Evolutionary conservation across 2,797 vertebrate genomes (phyloP).

Genomic region (Dendrocincla fuliginosa): DNA sequence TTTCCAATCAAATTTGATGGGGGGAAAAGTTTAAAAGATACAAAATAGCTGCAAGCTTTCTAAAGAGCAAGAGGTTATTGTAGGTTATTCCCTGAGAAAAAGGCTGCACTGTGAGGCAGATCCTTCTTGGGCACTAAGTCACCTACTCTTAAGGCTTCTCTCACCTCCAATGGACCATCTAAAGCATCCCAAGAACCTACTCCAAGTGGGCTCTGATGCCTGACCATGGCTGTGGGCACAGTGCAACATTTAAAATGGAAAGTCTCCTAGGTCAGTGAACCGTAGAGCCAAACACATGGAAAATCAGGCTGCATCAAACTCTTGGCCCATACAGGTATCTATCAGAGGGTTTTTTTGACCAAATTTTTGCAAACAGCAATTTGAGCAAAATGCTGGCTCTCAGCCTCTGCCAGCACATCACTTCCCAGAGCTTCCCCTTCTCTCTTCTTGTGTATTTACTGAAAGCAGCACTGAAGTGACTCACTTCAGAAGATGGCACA

Average conservation of each 20-base stretch:
- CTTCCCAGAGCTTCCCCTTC: background rate
- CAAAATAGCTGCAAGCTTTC: background rate
- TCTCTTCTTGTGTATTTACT: background rate
- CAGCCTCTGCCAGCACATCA: background rate
- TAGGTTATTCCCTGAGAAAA: background rate
- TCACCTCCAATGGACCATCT: background rate
- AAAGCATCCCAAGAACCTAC: background rate
- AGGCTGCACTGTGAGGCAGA: background rate
- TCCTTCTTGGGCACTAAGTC: background rate
- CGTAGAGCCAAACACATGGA: fast-evolving
- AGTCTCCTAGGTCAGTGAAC: background rate
- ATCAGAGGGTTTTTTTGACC: no score
- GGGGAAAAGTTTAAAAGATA: background rate
- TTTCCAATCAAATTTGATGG: background rate
- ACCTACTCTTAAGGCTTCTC: background rate
- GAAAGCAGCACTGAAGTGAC: background rate
- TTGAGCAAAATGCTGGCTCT: background rate
- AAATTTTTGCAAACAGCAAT: background rate
- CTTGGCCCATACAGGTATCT: background rate
- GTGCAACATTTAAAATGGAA: background rate
- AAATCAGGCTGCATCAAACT: background rate
- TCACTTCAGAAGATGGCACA: background rate
- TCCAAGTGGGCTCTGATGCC: background rate
- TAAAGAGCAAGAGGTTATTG: background rate
- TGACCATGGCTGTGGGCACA: background rate